Evolutionary conservation across 2,113 vertebrate species (phyloP), one percentile per base, ranked within the genome.

Genomic region (Onychostoma macrolepis): DNA sequence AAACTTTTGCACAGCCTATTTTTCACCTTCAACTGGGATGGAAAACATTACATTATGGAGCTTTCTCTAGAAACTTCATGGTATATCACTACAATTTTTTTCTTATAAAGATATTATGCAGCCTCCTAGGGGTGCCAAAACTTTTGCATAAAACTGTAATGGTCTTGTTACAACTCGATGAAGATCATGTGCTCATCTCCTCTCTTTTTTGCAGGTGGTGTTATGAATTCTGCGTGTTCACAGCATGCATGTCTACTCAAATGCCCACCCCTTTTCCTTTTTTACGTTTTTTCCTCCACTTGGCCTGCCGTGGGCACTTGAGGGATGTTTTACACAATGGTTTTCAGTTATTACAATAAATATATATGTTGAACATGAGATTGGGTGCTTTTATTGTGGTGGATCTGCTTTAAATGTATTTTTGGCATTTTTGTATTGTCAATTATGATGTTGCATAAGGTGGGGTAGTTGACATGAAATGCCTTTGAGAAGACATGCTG

Each of bases 341-440:
- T 91, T 92, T 92, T 93, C 90, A 90, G 91, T 93, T 89, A 82
- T 85, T 93, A 92, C 89, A 94, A 94, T 95, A 94, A 95, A 93
- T 84, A 89, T 86, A 53, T 90, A 88, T 94, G 93, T 93, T 89
- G 77, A 84, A 91, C 56, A 63, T 74, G 63, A 43, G 33, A 61
- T 33, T 19, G 5, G 9, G 5, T 88, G 87, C 90, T 74, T 89
- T 93, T 91, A 85, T 91, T 91, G 43, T 24, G 10, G 33, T 5
- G 36, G 7, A 33, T 30, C 26, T 28, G 85, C 53, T 33, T 50
- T 28, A 12, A 30, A 2, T 69, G 11, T 15, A 17, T 15, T 28
- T 28, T 67, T 28, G 26, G 26, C 0, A 5, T 28, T 65, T 67
- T 12, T 26, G 2, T 30, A 12, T 19, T 69, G 13, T 9, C 56